phyloP scores from a whole-genome alignment of 1,140 invertebrate genomes.

The Hirudo medicinalis region DNA sequence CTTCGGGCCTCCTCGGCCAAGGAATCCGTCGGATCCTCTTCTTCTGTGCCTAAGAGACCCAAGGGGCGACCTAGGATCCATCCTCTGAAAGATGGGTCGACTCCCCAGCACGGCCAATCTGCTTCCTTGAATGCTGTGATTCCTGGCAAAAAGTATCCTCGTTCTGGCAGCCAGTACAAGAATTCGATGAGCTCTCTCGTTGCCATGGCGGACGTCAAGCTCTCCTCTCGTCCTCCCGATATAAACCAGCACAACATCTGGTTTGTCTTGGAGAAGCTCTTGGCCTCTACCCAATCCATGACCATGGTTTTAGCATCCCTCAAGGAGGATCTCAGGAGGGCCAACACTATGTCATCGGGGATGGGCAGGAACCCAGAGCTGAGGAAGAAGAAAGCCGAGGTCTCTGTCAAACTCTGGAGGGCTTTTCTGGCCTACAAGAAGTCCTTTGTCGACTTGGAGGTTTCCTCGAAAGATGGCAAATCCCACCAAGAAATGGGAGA shows the following conservation, averaged over 20 bases:
- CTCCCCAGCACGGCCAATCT: no score
- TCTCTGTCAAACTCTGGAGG: conserved; percentile 17
- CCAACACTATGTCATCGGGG: neutral
- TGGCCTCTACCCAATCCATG: conserved; percentile 23
- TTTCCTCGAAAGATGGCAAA: conserved; percentile 7
- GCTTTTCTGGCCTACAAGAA: conserved; percentile 23
- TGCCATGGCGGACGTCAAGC: conserved; percentile 11
- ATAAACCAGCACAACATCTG: conserved; percentile 21
- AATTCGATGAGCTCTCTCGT: neutral
- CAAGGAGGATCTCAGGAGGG: conserved; percentile 18
- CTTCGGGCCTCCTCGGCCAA: neutral
- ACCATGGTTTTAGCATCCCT: conserved; percentile 19
- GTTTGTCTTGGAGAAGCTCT: conserved; percentile 16
- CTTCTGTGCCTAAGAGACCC: neutral
- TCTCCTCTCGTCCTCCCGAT: neutral
- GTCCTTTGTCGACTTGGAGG: conserved; percentile 20
- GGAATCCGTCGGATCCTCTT: neutral
- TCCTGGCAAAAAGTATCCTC: neutral
- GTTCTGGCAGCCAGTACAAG: neutral
- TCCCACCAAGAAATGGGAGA: neutral
- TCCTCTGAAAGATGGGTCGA: neutral
- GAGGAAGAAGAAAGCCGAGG: conserved; percentile 12
- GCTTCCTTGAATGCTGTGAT: no score
- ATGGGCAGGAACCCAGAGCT: conserved; percentile 3
- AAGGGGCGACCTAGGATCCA: neutral